Percentiles rank a stretch among this genome's conserved stretches.
Conservation (phyloP, 2,797 vertebrate genomes). For the Sebastes diploproa region DNA sequence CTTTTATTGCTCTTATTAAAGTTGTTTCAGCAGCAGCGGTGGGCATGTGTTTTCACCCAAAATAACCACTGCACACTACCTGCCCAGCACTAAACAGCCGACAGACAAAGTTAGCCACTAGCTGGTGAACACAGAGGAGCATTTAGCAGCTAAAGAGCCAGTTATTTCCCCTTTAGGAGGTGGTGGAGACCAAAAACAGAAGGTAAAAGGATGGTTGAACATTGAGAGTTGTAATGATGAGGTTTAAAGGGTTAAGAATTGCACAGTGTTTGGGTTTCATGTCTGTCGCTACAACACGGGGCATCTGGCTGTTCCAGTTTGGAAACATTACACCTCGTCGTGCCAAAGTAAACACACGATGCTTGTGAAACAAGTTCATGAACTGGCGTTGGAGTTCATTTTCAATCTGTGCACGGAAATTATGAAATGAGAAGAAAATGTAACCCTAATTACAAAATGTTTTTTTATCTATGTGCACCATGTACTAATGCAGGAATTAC, state of each 20-base stretch:
- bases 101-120: not conserved
- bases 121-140: not conserved
- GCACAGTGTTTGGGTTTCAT: not conserved
- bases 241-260: not conserved
- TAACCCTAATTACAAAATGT: not conserved
- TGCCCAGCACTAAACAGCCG: not conserved
- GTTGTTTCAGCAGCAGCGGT: not conserved
- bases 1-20: not conserved
- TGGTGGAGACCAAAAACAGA: not conserved
- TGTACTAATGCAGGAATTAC: not conserved
- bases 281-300: not conserved
- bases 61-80: not conserved
- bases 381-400: not conserved
- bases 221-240: not conserved
- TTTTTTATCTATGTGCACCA: not conserved
- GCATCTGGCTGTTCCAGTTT: constrained; percentile 40
- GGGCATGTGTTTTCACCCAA: not conserved
- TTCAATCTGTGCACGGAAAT: not conserved
- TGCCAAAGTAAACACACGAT: constrained; percentile 21
- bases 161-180: not conserved
- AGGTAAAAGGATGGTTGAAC: no score
- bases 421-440: not conserved
- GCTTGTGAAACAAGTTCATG: not conserved
- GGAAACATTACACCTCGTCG: not conserved
- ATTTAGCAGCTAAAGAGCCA: not conserved